Evolutionary conservation across 2,113 vertebrate species (phyloP), one percentile per base, ranked within the genome.

Genomic region (Sapayoa aenigma): DNA sequence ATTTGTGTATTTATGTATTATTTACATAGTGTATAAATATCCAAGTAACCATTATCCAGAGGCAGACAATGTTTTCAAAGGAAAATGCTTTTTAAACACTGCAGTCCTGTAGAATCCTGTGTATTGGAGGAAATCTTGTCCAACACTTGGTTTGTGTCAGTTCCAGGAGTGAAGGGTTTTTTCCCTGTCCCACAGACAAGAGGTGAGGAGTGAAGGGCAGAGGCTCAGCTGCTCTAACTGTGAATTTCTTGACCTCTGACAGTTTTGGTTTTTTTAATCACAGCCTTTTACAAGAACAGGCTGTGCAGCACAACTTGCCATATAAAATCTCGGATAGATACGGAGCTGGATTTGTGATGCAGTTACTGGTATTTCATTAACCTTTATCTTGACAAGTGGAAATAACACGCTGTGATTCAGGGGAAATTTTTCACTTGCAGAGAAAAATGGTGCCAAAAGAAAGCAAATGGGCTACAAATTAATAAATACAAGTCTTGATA

Each of bases 321-420:
- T 84, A 94, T 44, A 93, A 93, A 91, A 90, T 47, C 67, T 59
- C 37, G 39, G 84, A 31, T 83, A 94, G 89, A 79, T 79, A 85
- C 35, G 11, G 75, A 92, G 74, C 74, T 49, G 35, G 56, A 72
- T 87, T 91, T 83, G 84, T 89, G 92, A 93, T 96, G 95, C 90
- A 96, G 76, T 94, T 86, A 49, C 72, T 94, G 89, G 88, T 95
- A 96, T 97, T 94, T 96, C 94, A 95, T 96, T 96, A 96, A 95
- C 96, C 93, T 96, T 96, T 96, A 93, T 86, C 95, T 94, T 94
- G 92, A 96, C 92, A 92, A 95, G 92, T 94, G 85, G 87, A 96
- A 97, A 97, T 96, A 94, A 92, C 88, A 81, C 2, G 2, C 86
- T 88, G 65, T 95, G 92, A 93, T 91, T 94, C 86, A 93, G 93